Percentiles rank a stretch among this genome's conserved stretches.
Conservation (phyloP, 2,797 vertebrate genomes). For the Artibeus lituratus region DNA sequence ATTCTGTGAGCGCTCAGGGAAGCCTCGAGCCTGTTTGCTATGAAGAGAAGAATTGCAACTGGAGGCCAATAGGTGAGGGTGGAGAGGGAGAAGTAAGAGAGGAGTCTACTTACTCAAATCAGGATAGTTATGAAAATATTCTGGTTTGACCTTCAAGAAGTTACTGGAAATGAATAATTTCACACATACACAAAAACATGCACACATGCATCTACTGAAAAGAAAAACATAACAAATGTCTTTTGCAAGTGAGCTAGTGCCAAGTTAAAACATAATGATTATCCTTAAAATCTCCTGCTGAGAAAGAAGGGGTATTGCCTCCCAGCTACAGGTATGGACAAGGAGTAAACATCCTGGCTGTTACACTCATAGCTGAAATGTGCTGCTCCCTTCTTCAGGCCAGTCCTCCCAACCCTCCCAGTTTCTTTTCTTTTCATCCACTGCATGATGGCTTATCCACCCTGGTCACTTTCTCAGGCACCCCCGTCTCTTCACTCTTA, state of each 20-base stretch:
- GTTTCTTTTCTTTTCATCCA: neutral
- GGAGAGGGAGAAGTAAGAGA: neutral
- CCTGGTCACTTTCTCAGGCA: neutral
- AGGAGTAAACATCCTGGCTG: neutral
- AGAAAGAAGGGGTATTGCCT: neutral
- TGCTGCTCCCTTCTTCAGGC: neutral
- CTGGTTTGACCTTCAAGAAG: slow-evolving; percentile 47
- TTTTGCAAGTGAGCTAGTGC: neutral
- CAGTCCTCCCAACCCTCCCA: neutral
- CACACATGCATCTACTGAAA: neutral
- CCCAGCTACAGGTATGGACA: neutral
- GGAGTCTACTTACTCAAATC: slow-evolving; percentile 33
- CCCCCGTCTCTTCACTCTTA: neutral
- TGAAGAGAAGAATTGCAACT: neutral
- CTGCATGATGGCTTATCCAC: neutral
- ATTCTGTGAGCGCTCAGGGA: neutral
- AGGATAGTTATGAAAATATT: neutral
- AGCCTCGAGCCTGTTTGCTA: neutral
- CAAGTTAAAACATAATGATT: neutral
- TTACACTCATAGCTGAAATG: neutral
- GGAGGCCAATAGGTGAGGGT: neutral
- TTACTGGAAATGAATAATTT: slow-evolving; percentile 35
- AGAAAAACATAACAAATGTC: neutral
- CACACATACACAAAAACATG: neutral
- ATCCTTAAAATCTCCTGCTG: neutral